phyloP scores from a whole-genome alignment of 2,888 invertebrate species.

The Leptura quadrifasciata region DNA sequence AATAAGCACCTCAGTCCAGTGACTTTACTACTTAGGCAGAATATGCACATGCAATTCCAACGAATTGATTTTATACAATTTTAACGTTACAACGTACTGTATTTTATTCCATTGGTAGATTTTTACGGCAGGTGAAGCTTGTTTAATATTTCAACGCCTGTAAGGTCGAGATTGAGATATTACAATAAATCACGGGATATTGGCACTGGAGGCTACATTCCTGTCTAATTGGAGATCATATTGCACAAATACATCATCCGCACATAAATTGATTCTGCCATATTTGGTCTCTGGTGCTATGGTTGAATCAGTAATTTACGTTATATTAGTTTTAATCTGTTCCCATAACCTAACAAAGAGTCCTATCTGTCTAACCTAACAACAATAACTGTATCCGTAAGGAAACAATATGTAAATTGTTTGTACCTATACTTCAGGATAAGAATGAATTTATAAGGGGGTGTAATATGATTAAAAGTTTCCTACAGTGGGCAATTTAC shows the following conservation, averaged over 20 bases:
- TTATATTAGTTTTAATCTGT: background rate
- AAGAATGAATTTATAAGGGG: too few species aligned
- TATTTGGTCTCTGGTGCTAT: constrained; percentile 35
- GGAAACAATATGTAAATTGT: too few species aligned
- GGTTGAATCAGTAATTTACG: constrained; percentile 11
- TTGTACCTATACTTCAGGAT: too few species aligned
- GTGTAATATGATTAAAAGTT: too few species aligned
- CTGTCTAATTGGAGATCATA: constrained; percentile 34
- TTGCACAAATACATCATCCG: constrained; percentile 30
- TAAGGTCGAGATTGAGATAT: constrained; percentile 19
- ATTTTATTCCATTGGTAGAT: background rate
- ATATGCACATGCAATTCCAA: background rate
- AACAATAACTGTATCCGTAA: background rate
- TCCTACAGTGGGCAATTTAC: too few species aligned
- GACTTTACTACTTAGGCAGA: constrained; percentile 1
- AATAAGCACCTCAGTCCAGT: background rate
- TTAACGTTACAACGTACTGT: background rate
- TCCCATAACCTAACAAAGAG: background rate
- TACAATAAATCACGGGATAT: constrained; percentile 27
- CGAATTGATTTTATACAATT: background rate
- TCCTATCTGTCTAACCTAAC: background rate
- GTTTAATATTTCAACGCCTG: background rate
- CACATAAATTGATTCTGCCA: constrained; percentile 35
- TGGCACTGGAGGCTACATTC: background rate
- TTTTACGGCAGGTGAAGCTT: background rate